phyloP scores from a whole-genome alignment of 2,888 invertebrate genomes.

The Meteorus colon region DNA sequence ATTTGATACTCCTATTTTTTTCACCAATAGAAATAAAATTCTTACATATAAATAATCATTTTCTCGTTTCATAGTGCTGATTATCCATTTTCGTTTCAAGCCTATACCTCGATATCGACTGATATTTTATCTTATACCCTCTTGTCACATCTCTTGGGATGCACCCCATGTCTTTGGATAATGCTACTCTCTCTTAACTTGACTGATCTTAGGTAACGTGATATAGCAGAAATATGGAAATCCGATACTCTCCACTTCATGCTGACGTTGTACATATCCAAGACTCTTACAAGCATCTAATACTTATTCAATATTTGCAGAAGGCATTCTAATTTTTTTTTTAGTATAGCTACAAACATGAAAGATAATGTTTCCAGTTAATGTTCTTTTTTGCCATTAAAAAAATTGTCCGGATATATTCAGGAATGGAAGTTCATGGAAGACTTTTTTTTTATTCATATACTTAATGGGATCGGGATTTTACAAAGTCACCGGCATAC shows the following conservation, averaged over 20 bases:
- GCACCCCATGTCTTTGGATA: background rate
- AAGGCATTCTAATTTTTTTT: background rate
- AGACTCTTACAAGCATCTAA: background rate
- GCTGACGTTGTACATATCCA: background rate
- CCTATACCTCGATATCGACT: background rate
- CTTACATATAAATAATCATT: no score
- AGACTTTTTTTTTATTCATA: background rate
- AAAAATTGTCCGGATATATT: background rate
- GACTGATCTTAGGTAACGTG: conserved; percentile 26
- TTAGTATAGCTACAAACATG: background rate
- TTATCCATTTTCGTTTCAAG: no score
- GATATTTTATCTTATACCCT: conserved; percentile 13
- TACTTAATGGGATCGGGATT: background rate
- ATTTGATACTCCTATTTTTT: no score
- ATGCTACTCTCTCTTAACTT: conserved; percentile 1
- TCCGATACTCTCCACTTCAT: conserved; percentile 28
- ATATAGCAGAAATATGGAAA: conserved; percentile 35
- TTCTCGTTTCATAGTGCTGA: no score
- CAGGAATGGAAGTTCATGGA: background rate
- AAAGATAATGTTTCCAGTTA: background rate
- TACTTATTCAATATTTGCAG: conserved; percentile 6
- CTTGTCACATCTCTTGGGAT: background rate
- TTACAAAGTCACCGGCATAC: background rate
- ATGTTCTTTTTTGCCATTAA: background rate
- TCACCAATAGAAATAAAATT: no score